Conservation (phyloP, 2,113 vertebrate species). For the Sinosuthora webbiana region DNA sequence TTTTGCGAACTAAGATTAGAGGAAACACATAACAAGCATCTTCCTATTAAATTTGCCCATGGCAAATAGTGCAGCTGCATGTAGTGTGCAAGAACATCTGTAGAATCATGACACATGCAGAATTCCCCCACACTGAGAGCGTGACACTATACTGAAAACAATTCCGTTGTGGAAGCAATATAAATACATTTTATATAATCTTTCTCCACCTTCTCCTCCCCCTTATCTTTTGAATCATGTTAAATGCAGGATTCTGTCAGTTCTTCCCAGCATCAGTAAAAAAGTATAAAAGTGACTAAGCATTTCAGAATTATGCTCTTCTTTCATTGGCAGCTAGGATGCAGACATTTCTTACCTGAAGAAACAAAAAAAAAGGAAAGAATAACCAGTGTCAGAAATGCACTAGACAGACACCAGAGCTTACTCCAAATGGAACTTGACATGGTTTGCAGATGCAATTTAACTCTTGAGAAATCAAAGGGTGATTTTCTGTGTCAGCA, state of each 20-base stretch:
- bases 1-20: slow-evolving; percentile 14
- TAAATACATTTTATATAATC: not conserved
- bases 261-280: not conserved
- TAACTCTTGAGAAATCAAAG: slow-evolving; percentile 29
- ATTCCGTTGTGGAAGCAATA: not conserved
- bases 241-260: not conserved
- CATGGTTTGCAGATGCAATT: not conserved
- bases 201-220: not conserved
- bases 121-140: not conserved
- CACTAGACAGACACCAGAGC: not conserved
- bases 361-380: not conserved
- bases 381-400: not conserved
- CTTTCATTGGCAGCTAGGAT: not conserved
- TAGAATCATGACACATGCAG: slow-evolving; percentile 12
- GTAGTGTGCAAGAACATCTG: slow-evolving; percentile 33
- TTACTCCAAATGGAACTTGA: not conserved
- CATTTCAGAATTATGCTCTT: not conserved
- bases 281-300: not conserved
- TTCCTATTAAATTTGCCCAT: not conserved
- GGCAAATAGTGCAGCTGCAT: slow-evolving; percentile 32
- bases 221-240: not conserved
- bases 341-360: not conserved
- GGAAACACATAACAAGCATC: not conserved
- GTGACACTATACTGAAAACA: not conserved
- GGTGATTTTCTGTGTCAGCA: not conserved